Evolutionary conservation across 2,113 vertebrate genomes (phyloP).

Genomic region (Nothocercus nigrocapillus): DNA sequence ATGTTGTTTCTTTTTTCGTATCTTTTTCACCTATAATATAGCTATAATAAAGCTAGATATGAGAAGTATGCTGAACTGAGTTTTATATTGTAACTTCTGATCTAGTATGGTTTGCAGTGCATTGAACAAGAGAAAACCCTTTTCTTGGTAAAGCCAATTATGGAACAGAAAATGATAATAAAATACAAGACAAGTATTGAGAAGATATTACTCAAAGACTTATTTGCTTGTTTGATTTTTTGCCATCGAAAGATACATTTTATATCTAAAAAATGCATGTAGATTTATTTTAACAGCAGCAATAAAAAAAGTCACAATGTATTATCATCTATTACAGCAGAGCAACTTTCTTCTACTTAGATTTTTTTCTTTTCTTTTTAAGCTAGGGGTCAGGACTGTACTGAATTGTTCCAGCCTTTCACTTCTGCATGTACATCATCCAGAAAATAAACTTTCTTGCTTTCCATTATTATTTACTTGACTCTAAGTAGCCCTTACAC

Average conservation of each 20-base stretch:
- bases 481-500: not conserved
- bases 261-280: constrained; percentile 3
- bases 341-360: not conserved
- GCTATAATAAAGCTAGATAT: not conserved
- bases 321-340: not conserved
- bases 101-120: not conserved
- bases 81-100: not conserved
- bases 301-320: not conserved
- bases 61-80: not conserved
- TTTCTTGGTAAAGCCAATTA: not conserved
- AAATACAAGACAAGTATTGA: not conserved
- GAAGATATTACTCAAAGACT: not conserved
- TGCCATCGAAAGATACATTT: constrained; percentile 33
- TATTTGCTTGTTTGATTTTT: constrained; percentile 36
- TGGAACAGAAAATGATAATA: not conserved
- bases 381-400: not conserved
- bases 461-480: not conserved
- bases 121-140: not conserved
- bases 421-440: not conserved
- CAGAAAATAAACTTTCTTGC: not conserved
- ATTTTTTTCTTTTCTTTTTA: not conserved
- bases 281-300: constrained; percentile 22
- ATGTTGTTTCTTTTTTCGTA: not conserved
- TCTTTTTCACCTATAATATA: not conserved
- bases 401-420: not conserved